These are phyloP conservation scores for Microcebus griseorufus DNA, from an alignment of 2,113 vertebrate species.

Conservation along the genomic window DNA sequence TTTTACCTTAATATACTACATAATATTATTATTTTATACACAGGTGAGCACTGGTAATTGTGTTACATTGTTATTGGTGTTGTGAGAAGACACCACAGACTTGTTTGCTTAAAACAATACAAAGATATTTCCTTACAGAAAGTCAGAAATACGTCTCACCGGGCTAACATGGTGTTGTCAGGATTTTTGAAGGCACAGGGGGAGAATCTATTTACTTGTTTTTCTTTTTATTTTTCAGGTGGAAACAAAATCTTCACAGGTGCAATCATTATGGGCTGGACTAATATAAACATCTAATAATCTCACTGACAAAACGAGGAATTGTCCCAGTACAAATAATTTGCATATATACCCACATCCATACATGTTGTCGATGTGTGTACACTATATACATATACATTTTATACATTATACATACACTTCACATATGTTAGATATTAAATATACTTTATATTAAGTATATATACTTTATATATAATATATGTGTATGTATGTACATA, in stretches of 20 bases:
- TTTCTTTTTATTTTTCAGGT: not conserved
- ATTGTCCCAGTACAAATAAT: not conserved
- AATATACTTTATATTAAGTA: not conserved
- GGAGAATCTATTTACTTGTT: not conserved
- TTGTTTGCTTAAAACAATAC: not conserved
- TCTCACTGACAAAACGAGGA: not conserved
- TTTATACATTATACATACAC: not conserved
- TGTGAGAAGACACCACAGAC: not conserved
- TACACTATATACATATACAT: no score
- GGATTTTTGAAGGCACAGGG: not conserved
- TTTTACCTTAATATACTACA: not conserved
- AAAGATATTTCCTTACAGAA: not conserved
- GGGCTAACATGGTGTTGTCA: not conserved
- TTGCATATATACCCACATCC: not conserved
- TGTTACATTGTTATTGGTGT: not conserved
- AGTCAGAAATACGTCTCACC: not conserved
- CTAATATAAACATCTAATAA: not conserved
- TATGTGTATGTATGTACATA: not conserved
- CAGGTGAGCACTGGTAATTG: not conserved
- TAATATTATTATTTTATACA: not conserved
- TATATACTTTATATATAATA: not conserved
- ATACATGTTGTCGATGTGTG: not conserved
- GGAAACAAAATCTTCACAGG: not conserved
- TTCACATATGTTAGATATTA: not conserved
- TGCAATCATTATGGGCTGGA: not conserved